A percentile compares a stretch with the other conserved stretches of the same genome.
phyloP scores from a whole-genome alignment of 2,797 vertebrate genomes.

The Chelonia mydas region DNA sequence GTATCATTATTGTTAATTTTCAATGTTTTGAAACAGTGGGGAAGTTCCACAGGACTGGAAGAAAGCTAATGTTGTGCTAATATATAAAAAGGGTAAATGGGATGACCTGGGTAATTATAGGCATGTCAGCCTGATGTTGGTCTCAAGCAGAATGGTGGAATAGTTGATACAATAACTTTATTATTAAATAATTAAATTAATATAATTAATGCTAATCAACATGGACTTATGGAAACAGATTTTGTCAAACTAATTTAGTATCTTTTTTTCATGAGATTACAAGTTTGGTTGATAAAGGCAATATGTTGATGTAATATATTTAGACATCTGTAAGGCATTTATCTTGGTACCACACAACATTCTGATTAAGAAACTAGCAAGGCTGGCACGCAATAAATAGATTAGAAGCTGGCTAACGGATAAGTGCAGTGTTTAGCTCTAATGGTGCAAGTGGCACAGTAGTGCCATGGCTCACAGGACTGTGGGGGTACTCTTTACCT shows the following conservation, averaged over 20 bases:
- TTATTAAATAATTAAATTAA: conserved; percentile 2
- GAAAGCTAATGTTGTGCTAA: not conserved
- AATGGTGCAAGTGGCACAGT: not conserved
- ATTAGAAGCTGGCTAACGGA: not conserved
- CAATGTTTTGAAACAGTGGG: not conserved
- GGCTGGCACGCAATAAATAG: not conserved
- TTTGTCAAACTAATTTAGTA: not conserved
- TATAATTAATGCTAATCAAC: not conserved
- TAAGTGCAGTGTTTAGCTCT: not conserved
- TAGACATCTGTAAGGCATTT: not conserved
- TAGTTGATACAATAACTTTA: not conserved
- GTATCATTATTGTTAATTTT: not conserved
- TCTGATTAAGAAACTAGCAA: not conserved
- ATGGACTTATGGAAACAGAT: not conserved
- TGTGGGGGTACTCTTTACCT: not conserved
- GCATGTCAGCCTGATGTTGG: not conserved
- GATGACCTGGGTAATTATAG: not conserved
- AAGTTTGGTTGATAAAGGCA: conserved; percentile 20
- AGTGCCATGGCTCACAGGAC: not conserved
- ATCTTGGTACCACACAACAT: not conserved
- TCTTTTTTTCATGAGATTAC: not conserved
- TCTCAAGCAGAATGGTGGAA: not conserved
- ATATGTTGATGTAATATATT: not conserved
- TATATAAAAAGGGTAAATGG: conserved; percentile 7
- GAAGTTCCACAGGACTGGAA: not conserved